These are phyloP conservation scores for Microlaimidae sp. DNA, from an alignment of 2,888 invertebrate species.

Conservation along the genomic window DNA sequence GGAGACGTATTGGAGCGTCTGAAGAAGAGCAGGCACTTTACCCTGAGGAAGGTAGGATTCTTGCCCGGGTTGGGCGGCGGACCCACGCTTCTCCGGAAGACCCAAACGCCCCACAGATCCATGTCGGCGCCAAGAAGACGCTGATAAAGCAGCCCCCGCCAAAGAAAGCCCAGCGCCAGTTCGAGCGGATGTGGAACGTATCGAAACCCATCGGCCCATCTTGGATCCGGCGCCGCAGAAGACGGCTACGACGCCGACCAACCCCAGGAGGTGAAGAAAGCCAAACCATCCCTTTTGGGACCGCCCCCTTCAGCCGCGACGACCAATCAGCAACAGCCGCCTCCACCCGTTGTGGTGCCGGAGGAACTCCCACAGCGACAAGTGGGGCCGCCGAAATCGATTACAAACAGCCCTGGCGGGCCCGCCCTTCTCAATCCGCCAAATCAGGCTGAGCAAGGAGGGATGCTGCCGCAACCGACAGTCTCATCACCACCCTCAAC, in stretches of 20 bases:
- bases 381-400: too few relatives aligned
- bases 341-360: too few relatives aligned
- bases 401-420: too few relatives aligned
- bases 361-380: too few relatives aligned
- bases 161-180: slow-evolving; percentile 31
- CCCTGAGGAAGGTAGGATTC: too few relatives aligned
- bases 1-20: slow-evolving; percentile 62
- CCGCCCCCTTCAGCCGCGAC: background rate
- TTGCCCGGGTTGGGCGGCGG: slow-evolving; percentile 8
- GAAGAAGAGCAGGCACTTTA: too few relatives aligned
- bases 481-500: background rate
- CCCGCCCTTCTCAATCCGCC: too few relatives aligned
- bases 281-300: background rate
- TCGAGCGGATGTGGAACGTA: slow-evolving; percentile 32
- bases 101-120: slow-evolving; percentile 16
- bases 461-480: background rate
- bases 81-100: slow-evolving; percentile 19
- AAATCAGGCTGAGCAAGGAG: too few relatives aligned
- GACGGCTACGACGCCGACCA: background rate
- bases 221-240: background rate
- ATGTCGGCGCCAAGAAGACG: slow-evolving; percentile 22
- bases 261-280: background rate
- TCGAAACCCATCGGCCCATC: background rate
- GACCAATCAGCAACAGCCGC: background rate
- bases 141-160: slow-evolving; percentile 33